A percentile compares a stretch with the other conserved stretches of the same genome.
Evolutionary conservation across 2,797 vertebrate genomes (phyloP).

Genomic region (Gila robusta): DNA sequence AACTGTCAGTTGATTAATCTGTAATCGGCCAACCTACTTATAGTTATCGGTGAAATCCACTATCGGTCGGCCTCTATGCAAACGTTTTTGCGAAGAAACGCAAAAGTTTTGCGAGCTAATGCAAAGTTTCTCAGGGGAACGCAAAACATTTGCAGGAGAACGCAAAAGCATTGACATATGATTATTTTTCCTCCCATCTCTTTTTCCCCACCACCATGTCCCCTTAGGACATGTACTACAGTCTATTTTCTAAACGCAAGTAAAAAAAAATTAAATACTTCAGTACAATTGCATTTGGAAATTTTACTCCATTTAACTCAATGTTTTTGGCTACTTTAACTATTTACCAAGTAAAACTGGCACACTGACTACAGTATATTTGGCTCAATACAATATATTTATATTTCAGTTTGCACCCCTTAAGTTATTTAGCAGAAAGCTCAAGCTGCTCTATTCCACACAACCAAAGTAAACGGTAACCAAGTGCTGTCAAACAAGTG

Average conservation of each 20-base stretch:
- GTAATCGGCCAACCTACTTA: too few species aligned
- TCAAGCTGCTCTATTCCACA: neutral
- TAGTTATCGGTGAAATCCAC: too few species aligned
- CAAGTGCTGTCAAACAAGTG: constrained; percentile 5
- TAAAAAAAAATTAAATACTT: neutral
- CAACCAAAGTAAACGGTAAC: neutral
- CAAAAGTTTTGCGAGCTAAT: too few species aligned
- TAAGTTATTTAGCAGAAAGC: neutral
- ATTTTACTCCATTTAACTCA: neutral
- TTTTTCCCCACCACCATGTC: neutral
- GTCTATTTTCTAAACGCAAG: neutral
- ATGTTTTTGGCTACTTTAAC: neutral
- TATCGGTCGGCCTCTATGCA: too few species aligned
- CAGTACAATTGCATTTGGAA: neutral
- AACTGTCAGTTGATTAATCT: too few species aligned
- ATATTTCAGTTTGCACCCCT: too few species aligned
- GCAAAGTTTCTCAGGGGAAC: too few species aligned
- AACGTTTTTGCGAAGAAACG: too few species aligned
- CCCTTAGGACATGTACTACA: neutral
- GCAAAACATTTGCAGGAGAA: too few species aligned
- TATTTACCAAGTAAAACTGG: neutral
- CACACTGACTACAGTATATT: neutral
- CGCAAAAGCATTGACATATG: too few species aligned
- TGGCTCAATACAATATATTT: too few species aligned
- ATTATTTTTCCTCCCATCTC: neutral